A percentile compares a stretch with the other conserved stretches of the same genome.
Evolutionary conservation across 2,888 invertebrate species (phyloP).

Genomic region (Gerris lacustris): DNA sequence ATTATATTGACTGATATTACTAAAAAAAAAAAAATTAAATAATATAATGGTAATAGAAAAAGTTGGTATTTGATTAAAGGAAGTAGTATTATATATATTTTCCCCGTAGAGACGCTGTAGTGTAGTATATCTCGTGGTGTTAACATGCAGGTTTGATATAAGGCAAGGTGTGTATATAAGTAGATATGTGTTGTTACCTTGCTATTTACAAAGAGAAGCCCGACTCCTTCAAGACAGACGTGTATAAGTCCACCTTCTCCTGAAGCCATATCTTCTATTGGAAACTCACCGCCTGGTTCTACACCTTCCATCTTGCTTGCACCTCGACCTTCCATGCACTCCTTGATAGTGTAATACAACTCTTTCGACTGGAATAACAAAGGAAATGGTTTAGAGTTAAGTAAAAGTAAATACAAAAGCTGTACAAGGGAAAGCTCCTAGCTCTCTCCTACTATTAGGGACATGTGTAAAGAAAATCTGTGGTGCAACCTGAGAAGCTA

Average conservation of each 20-base stretch:
- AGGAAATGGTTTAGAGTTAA: too few relatives aligned
- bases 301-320: slow-evolving; percentile 64
- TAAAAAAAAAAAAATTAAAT: too few relatives aligned
- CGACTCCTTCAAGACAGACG: slow-evolving; percentile 99
- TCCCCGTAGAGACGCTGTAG: too few relatives aligned
- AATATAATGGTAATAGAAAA: not conserved
- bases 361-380: slow-evolving; percentile 73
- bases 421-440: slow-evolving; percentile 11
- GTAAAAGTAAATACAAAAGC: slow-evolving; percentile 11
- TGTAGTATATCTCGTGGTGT: too few relatives aligned
- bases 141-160: too few relatives aligned
- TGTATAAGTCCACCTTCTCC: slow-evolving; percentile 95
- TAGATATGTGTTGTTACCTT: slow-evolving; percentile 53
- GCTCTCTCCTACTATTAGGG: too few relatives aligned
- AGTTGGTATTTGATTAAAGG: too few relatives aligned
- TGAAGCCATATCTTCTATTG: slow-evolving; percentile 91
- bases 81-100: too few relatives aligned
- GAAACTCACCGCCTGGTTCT: slow-evolving; percentile 90
- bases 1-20: too few relatives aligned
- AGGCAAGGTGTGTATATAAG: too few relatives aligned
- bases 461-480: not conserved
- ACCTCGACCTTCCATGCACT: slow-evolving; percentile 82
- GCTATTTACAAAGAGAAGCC: slow-evolving; percentile 95
- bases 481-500: too few relatives aligned
- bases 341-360: slow-evolving; percentile 95